A percentile compares a stretch with the other conserved stretches of the same genome.
These are phyloP conservation scores for Tetrao urogallus DNA, from an alignment of 2,113 vertebrate species.

Conservation along the genomic window DNA sequence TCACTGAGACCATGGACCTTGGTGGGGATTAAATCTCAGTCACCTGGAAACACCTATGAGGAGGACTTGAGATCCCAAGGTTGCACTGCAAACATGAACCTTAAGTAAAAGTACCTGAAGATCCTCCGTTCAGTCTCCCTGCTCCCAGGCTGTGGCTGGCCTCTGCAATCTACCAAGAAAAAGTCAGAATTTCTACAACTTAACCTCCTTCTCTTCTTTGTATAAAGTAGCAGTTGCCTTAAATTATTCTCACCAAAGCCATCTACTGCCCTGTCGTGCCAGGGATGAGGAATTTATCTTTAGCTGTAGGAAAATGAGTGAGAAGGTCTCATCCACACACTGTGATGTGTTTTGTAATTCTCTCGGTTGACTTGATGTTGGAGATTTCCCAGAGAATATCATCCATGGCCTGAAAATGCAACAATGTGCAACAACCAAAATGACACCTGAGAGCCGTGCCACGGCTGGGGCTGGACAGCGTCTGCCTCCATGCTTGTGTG, in stretches of 20 bases:
- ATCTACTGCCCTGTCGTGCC: conserved; percentile 52
- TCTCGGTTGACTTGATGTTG: conserved; percentile 8
- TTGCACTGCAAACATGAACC: conserved; percentile 61
- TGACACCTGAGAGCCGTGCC: background rate
- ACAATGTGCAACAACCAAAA: background rate
- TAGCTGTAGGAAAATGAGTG: conserved; percentile 39
- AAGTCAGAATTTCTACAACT: conserved; percentile 59
- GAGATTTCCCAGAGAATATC: conserved; percentile 22
- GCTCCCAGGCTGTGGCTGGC: conserved; percentile 63
- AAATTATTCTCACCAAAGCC: conserved; percentile 67
- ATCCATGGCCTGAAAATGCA: background rate
- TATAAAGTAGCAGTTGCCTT: conserved; percentile 72
- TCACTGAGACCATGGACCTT: conserved; percentile 59
- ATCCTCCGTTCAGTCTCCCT: conserved; percentile 51
- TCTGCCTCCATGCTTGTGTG: background rate
- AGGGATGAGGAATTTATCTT: conserved; percentile 50
- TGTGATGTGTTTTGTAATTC: conserved; percentile 67
- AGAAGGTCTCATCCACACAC: conserved; percentile 34
- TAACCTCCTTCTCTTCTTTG: conserved; percentile 49
- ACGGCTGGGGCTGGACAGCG: background rate
- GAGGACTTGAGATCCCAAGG: conserved; percentile 59
- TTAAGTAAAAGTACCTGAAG: conserved; percentile 49
- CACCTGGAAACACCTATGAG: conserved; percentile 63
- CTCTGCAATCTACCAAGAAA: conserved; percentile 67
- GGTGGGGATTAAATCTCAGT: conserved; percentile 49